Evolutionary conservation across 2,888 invertebrate species (phyloP).

Genomic region (Metacarcinus magister): DNA sequence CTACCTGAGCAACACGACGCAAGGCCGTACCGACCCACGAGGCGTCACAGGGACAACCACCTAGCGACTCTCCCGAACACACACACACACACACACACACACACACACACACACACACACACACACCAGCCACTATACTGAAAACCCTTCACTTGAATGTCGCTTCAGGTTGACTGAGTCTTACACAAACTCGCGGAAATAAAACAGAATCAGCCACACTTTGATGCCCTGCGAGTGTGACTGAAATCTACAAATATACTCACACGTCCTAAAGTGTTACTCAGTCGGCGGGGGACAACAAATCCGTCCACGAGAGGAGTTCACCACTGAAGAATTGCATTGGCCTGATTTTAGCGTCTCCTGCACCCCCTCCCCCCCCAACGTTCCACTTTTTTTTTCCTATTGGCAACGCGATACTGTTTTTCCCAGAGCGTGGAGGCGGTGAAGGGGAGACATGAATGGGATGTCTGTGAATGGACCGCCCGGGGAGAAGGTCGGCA

Average conservation of each 20-base stretch:
- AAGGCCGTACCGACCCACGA: not conserved
- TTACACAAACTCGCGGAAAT: not conserved
- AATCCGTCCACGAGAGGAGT: not conserved
- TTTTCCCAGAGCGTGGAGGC: constrained; percentile 14
- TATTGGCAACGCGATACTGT: constrained; percentile 23
- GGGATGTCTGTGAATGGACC: constrained; percentile 45
- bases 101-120: constrained; percentile 28
- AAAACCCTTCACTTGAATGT: not conserved
- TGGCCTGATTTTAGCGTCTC: not conserved
- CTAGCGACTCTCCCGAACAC: not conserved
- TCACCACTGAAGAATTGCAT: not conserved
- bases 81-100: constrained; percentile 32
- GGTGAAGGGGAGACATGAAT: constrained; percentile 18
- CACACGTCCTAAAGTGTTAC: not conserved
- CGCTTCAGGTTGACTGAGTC: not conserved
- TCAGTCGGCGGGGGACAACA: not conserved
- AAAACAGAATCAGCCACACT: not conserved
- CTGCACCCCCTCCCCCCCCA: not conserved
- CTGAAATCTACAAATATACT: not conserved
- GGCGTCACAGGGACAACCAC: not conserved
- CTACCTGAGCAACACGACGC: constrained; percentile 14
- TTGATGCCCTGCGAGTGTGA: not conserved
- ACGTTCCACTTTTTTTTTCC: not conserved
- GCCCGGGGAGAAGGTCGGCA: constrained; percentile 14
- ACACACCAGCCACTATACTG: not conserved